Percentiles rank a stretch among this genome's conserved stretches.
Evolutionary conservation across 1,140 invertebrate species (phyloP).

Genomic region (Drosophila malerkotliana): DNA sequence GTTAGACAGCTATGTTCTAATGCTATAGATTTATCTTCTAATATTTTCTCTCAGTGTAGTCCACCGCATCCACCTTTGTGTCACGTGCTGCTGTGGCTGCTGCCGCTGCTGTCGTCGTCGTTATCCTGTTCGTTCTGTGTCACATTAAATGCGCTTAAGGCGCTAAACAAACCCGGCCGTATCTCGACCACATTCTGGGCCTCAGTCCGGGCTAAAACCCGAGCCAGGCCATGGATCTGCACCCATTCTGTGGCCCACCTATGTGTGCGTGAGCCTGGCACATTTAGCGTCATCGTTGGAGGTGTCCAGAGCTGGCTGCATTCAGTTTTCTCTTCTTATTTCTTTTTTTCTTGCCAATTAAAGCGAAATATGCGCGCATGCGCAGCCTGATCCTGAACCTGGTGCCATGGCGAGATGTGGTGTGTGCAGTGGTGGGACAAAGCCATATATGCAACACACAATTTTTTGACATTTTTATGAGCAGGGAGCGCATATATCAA

Average conservation of each 20-base stretch:
- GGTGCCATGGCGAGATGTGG: constrained; percentile 34
- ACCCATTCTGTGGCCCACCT: constrained; percentile 54
- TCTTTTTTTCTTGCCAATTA: constrained; percentile 71
- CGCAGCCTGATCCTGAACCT: constrained; percentile 39
- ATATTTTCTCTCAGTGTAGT: constrained; percentile 9
- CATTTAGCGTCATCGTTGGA: constrained; percentile 80
- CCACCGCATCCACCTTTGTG: constrained; percentile 53
- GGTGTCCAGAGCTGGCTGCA: constrained; percentile 46
- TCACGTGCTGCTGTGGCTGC: constrained; percentile 67
- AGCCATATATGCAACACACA: constrained; percentile 61
- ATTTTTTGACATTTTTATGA: constrained; percentile 84
- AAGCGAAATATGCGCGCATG: constrained; percentile 81
- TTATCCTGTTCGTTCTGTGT: constrained; percentile 82
- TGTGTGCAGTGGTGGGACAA: constrained; percentile 50
- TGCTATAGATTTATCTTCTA: neutral
- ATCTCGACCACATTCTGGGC: neutral
- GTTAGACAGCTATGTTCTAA: too few species aligned
- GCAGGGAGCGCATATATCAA: constrained; percentile 82
- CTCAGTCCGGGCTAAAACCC: constrained; percentile 2
- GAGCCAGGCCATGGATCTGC: constrained; percentile 5
- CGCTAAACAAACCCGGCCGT: constrained; percentile 75
- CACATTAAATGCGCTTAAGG: constrained; percentile 83
- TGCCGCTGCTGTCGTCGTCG: constrained; percentile 66
- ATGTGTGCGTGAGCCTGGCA: constrained; percentile 72
- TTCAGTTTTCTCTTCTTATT: neutral